A percentile compares a stretch with the other conserved stretches of the same genome.
Evolutionary conservation across 2,113 vertebrate genomes (phyloP).

Genomic region (Tragulus kanchil): DNA sequence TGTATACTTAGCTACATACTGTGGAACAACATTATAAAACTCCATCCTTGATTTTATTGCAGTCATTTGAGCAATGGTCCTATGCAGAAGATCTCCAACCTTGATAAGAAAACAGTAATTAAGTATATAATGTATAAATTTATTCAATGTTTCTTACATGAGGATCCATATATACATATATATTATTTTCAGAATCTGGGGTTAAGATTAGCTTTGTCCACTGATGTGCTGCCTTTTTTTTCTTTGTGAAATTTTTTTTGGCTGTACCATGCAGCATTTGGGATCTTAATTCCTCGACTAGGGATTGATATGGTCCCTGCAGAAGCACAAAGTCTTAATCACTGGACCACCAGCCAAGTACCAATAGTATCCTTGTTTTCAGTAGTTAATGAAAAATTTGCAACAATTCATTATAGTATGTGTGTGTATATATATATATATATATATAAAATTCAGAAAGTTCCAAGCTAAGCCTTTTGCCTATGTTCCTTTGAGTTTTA

Average conservation of each 20-base stretch:
- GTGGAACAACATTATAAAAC: not conserved
- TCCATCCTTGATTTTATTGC: not conserved
- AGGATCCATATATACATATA: not conserved
- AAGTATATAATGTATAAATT: not conserved
- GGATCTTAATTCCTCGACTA: not conserved
- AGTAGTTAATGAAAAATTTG: not conserved
- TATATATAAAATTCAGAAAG: not conserved
- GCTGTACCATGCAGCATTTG: not conserved
- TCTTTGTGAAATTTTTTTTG: not conserved
- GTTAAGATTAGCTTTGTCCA: not conserved
- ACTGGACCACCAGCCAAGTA: not conserved
- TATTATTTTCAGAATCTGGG: conserved; percentile 5
- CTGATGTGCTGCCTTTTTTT: not conserved
- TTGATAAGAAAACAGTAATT: conserved; percentile 16
- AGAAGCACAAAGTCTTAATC: not conserved
- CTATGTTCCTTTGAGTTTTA: conserved; percentile 44
- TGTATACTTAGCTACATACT: not conserved
- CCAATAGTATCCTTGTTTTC: not conserved
- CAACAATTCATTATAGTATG: not conserved
- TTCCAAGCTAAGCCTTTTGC: conserved; percentile 38
- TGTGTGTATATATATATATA: not conserved
- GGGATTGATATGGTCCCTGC: not conserved
- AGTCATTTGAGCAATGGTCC: not conserved
- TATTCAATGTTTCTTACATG: conserved; percentile 17
- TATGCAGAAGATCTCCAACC: not conserved